Conservation (phyloP, 2,888 invertebrate species). For the Caenorhabditis sp. region DNA sequence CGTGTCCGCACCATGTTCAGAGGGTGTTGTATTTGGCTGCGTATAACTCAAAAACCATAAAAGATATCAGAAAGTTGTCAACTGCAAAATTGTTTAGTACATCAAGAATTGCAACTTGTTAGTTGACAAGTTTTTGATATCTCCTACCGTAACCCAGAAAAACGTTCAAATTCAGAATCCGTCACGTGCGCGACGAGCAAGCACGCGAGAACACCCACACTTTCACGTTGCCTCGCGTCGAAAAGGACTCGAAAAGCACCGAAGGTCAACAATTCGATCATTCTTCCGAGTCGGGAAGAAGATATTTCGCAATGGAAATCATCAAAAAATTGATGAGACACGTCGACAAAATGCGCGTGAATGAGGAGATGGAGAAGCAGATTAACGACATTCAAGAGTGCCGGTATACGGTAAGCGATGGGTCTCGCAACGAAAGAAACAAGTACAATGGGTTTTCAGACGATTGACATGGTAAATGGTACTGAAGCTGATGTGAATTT, state of each 20-base stretch:
- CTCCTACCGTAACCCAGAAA: constrained; percentile 1
- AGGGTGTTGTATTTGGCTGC: too few relatives aligned
- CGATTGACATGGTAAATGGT: constrained; percentile 73
- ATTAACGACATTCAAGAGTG: constrained; percentile 72
- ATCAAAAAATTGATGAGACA: constrained; percentile 67
- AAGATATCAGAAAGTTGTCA: too few relatives aligned
- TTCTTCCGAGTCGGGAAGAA: constrained; percentile 71
- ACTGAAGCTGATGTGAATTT: constrained; percentile 53
- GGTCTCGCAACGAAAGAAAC: background rate
- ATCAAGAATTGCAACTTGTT: too few relatives aligned
- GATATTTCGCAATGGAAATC: constrained; percentile 62
- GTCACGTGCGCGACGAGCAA: constrained; percentile 70
- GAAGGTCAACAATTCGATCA: constrained; percentile 70
- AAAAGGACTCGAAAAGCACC: constrained; percentile 32
- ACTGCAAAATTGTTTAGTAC: too few relatives aligned
- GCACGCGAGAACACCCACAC: constrained; percentile 66
- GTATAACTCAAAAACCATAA: too few relatives aligned
- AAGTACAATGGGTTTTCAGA: constrained; percentile 18
- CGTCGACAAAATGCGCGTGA: constrained; percentile 61
- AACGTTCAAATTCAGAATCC: constrained; percentile 56
- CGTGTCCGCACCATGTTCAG: too few relatives aligned
- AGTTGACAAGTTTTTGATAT: background rate
- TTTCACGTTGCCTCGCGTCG: constrained; percentile 70
- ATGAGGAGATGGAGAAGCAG: constrained; percentile 74
- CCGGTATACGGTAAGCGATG: constrained; percentile 62